These are phyloP conservation scores for Chirona hameri DNA, from an alignment of 2,888 invertebrate genomes.

Conservation along the genomic window DNA sequence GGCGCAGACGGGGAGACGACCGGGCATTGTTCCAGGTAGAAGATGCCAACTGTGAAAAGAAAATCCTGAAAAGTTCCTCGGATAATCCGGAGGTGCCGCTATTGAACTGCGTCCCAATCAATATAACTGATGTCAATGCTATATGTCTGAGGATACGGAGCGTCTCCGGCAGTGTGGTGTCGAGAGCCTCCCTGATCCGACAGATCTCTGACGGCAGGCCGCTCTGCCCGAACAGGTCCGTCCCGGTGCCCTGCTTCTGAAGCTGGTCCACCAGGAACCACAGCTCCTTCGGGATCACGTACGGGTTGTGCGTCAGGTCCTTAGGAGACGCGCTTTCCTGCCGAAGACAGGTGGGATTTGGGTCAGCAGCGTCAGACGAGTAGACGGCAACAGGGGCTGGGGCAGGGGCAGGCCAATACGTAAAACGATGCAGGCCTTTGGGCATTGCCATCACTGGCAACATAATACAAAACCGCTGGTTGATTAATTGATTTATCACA, in stretches of 20 bases:
- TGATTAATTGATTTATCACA: too few relatives aligned
- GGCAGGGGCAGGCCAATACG: neutral
- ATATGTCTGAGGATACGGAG: slow-evolving; percentile 69
- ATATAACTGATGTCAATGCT: too few relatives aligned
- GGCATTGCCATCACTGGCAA: too few relatives aligned
- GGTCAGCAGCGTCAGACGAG: neutral
- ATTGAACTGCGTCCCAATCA: too few relatives aligned
- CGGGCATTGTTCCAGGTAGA: too few relatives aligned
- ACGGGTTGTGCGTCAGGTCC: slow-evolving; percentile 52
- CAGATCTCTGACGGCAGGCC: slow-evolving; percentile 77
- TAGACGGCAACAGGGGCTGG: neutral
- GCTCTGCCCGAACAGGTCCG: slow-evolving; percentile 77
- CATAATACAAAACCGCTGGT: too few relatives aligned
- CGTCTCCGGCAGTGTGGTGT: slow-evolving; percentile 68
- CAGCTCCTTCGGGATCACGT: slow-evolving; percentile 82
- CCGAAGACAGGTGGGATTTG: neutral
- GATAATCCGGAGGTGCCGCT: too few relatives aligned
- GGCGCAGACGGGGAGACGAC: too few relatives aligned
- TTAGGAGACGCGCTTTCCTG: slow-evolving; percentile 41
- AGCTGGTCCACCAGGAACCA: slow-evolving; percentile 89
- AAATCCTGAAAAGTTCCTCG: too few relatives aligned
- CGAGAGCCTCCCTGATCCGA: slow-evolving; percentile 83
- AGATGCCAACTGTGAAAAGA: too few relatives aligned
- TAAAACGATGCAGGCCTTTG: neutral
- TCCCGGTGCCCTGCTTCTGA: slow-evolving; percentile 74